Evolutionary conservation across 2,888 invertebrate genomes (phyloP).

Genomic region (Dolomedes plantarius): DNA sequence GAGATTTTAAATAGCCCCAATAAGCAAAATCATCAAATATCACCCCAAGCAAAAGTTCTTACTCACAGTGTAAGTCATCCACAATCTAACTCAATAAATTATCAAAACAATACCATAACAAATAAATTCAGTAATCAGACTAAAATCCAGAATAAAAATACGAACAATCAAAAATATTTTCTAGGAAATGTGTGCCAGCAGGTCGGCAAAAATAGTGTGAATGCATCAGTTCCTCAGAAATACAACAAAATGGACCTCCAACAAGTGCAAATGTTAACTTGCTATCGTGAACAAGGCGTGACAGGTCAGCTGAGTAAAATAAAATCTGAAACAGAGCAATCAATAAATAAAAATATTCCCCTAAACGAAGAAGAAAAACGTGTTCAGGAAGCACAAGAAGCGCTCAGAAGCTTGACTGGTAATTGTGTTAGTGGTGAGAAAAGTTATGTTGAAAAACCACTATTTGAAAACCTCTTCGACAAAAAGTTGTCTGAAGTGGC

Average conservation of each 20-base stretch:
- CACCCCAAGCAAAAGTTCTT: not conserved
- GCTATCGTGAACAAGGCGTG: not conserved
- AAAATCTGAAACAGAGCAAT: not conserved
- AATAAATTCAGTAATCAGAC: not conserved
- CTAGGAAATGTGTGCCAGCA: not conserved
- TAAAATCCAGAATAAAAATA: not conserved
- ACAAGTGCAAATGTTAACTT: not conserved
- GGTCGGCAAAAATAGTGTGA: not conserved
- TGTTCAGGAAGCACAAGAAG: slow-evolving; percentile 91
- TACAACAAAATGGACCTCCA: not conserved
- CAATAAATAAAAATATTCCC: not conserved
- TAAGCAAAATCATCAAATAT: not conserved
- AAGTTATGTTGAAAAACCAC: slow-evolving; percentile 77
- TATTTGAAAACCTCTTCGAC: slow-evolving; percentile 73
- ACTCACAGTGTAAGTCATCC: not conserved
- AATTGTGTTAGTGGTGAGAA: slow-evolving; percentile 82
- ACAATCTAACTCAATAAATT: not conserved
- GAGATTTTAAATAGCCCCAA: not conserved
- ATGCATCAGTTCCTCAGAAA: not conserved
- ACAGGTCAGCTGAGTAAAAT: not conserved
- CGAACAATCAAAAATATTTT: not conserved
- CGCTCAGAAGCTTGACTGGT: slow-evolving; percentile 89
- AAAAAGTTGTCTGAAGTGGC: slow-evolving; percentile 66
- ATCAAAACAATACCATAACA: not conserved
- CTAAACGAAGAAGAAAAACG: slow-evolving; percentile 82